Base-by-base conservation (phyloP, 2,888 invertebrate genomes). In the Micoletzkya japonica region DNA sequence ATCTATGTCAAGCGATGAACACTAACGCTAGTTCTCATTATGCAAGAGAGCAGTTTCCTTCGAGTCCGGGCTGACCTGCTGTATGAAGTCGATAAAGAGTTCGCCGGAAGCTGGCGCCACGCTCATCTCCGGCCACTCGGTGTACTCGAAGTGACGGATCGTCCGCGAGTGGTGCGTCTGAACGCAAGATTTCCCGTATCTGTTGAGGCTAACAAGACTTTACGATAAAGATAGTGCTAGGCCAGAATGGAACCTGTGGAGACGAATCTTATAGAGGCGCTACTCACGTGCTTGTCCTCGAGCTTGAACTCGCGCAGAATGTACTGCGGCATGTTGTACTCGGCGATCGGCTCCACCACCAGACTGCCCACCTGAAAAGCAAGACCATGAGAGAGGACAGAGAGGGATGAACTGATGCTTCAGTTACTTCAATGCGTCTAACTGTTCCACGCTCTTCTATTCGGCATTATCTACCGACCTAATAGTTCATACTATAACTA, bases 251-350 rank as follows among this genome's bases (percentile, higher is more conserved):
- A 17, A 56, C n/a, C 24, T 17, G 28, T 10, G 24, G 60, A 2
- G 28, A 32, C 4, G 50, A 49, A 50, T 30, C 26, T 44, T n/a
- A 3, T 36, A 7, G 24, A 63, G 34, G 37, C 3, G 10, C 37
- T 0, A 32, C 86, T 77, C 83, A 88, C 88, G 81, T 96, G 91
- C 26, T 96, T 95, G 87, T 98, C 97, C 70, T 96, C 96, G 70
- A 98, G 86, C 78, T 98, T 97, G 89, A 99, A 98, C 89, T 99
- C 98, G 82, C 98, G 90, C 85, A 99, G 90, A 86, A 97, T 95
- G 87, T 98, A 99, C 87, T 95, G 94, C 37, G 96, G 95, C 96
- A 98, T 97, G 87, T 97, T 96, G 88, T 98, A 98, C 87, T 98
- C 98, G 6, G 97, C 95, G 84, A 97, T 96, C 17, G 97, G 97